These are phyloP conservation scores for Pollicipes pollicipes DNA, from an alignment of 1,140 invertebrate genomes.

Conservation along the genomic window DNA sequence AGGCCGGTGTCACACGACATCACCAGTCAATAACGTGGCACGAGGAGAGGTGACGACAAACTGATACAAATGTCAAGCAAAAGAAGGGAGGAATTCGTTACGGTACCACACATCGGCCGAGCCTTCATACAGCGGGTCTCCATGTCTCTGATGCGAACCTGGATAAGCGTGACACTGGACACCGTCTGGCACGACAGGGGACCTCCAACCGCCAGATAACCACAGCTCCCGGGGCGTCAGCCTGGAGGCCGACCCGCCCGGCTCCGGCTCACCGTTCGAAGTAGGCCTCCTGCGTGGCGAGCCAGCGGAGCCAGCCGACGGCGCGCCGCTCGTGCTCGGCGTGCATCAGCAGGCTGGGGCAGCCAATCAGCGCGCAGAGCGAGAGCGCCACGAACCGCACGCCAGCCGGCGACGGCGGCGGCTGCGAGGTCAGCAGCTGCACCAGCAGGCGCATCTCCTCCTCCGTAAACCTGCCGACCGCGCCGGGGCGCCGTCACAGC, in stretches of 20 bases:
- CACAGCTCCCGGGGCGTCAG: slow-evolving; percentile 40
- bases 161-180: too few relatives aligned
- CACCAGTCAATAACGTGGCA: slow-evolving; percentile 31
- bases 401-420: slow-evolving; percentile 71
- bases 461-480: slow-evolving; percentile 32
- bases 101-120: too few relatives aligned
- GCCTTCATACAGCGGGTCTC: too few relatives aligned
- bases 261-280: slow-evolving; percentile 28
- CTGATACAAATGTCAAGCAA: slow-evolving; percentile 45
- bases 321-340: slow-evolving; percentile 66
- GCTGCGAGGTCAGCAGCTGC: slow-evolving; percentile 68
- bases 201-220: slow-evolving; percentile 9
- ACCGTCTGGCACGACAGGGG: slow-evolving; percentile 2
- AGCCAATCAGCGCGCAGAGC: slow-evolving; percentile 85
- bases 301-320: slow-evolving; percentile 88
- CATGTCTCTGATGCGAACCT: too few relatives aligned
- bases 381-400: slow-evolving; percentile 82
- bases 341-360: slow-evolving; percentile 61
- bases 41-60: too few relatives aligned
- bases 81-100: too few relatives aligned
- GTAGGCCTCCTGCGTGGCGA: slow-evolving; percentile 73
- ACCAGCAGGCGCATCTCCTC: slow-evolving; percentile 73
- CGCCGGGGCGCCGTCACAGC: neutral
- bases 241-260: slow-evolving; percentile 5
- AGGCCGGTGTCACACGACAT: too few relatives aligned